These are phyloP conservation scores for Platycercus adscitus DNA, from an alignment of 2,113 vertebrate genomes.

Conservation along the genomic window DNA sequence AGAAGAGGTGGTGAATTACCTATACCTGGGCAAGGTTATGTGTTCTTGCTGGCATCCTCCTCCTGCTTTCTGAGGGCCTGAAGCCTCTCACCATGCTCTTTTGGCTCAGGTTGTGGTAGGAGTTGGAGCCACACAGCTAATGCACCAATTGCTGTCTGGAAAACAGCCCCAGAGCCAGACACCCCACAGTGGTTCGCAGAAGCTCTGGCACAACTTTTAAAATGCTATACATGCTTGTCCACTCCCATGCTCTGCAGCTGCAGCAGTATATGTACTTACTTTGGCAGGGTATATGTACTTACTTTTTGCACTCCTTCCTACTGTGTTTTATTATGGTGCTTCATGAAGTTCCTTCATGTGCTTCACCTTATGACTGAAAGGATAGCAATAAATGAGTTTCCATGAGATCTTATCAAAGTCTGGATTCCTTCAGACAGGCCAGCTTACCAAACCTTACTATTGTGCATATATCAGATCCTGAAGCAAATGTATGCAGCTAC, in stretches of 20 bases:
- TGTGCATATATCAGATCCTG: neutral
- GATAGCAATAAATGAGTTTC: neutral
- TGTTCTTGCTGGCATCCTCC: accelerated
- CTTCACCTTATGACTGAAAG: neutral
- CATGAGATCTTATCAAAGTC: neutral
- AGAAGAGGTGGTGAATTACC: accelerated
- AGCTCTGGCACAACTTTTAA: neutral
- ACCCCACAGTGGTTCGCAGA: accelerated
- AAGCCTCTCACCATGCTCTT: accelerated
- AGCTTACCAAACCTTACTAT: neutral
- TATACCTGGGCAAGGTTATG: neutral
- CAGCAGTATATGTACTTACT: neutral
- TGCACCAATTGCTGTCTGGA: neutral
- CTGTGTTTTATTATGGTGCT: neutral
- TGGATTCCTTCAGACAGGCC: neutral
- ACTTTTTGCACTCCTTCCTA: neutral
- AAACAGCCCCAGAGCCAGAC: neutral
- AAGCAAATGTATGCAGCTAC: neutral
- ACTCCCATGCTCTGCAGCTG: neutral
- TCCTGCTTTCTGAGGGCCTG: neutral
- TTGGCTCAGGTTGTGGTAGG: neutral
- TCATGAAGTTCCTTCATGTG: neutral
- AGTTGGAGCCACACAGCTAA: neutral
- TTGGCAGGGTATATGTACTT: neutral
- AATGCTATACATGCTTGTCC: neutral